Evolutionary conservation across 2,797 vertebrate genomes (phyloP).

Genomic region (Catamblyrhynchus diadema): DNA sequence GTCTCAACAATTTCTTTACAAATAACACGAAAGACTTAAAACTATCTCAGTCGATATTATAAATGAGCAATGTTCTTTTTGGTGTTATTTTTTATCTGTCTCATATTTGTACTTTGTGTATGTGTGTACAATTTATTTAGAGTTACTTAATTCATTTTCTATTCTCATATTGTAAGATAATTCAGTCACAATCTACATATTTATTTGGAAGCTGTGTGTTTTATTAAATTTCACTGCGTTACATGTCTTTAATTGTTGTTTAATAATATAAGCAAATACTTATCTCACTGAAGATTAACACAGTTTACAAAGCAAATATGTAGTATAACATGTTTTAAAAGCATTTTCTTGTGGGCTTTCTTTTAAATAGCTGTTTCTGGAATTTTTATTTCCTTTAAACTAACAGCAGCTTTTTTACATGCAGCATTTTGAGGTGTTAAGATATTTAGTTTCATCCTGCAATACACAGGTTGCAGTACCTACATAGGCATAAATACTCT

Average conservation of each 20-base stretch:
- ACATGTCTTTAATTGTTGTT: neutral
- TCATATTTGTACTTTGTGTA: neutral
- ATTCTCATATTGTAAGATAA: neutral
- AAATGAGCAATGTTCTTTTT: neutral
- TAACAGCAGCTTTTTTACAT: neutral
- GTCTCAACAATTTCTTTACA: conserved; percentile 13
- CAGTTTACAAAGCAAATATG: neutral
- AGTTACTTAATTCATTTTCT: neutral
- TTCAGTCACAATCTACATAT: neutral
- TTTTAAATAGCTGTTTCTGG: neutral
- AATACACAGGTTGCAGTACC: neutral
- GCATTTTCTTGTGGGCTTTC: neutral
- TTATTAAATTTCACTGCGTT: neutral
- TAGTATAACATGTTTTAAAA: neutral
- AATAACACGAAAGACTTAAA: conserved; percentile 28
- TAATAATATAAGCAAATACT: neutral
- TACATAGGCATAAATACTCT: neutral
- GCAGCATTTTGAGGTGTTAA: neutral
- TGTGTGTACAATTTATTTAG: neutral
- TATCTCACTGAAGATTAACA: neutral
- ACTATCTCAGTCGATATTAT: neutral
- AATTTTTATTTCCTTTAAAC: neutral
- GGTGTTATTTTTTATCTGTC: neutral
- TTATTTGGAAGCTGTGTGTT: neutral
- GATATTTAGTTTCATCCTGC: neutral